A percentile compares a stretch with the other conserved stretches of the same genome.
Conservation (phyloP, 1,140 invertebrate species). For the Drosophila nebulosa region DNA sequence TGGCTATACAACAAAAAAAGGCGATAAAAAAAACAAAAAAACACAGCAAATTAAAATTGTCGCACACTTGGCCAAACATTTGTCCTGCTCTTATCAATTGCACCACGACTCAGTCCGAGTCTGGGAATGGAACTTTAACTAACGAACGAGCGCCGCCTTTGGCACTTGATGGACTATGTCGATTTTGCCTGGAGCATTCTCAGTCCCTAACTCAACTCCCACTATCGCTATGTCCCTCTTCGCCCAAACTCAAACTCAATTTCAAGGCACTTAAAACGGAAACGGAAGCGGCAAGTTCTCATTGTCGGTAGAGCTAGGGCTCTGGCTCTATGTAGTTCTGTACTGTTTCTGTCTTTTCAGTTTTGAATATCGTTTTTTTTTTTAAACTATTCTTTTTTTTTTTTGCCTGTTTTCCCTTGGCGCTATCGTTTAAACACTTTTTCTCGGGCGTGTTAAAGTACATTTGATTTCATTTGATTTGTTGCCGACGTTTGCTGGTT, state of each 20-base stretch:
- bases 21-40: constrained; percentile 15
- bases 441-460: constrained; percentile 73
- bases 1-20: constrained; percentile 4
- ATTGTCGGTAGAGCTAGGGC: constrained; percentile 52
- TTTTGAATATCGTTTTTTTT: constrained; percentile 4
- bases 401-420: constrained; percentile 25
- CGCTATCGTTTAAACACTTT: constrained; percentile 71
- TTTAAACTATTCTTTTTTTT: constrained; percentile 14
- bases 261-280: constrained; percentile 57
- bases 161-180: constrained; percentile 57
- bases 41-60: constrained; percentile 65
- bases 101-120: constrained; percentile 29
- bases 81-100: constrained; percentile 65
- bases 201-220: background rate
- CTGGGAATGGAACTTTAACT: constrained; percentile 41
- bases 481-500: constrained; percentile 61
- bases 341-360: constrained; percentile 28
- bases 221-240: background rate
- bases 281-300: constrained; percentile 70
- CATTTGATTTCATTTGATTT: constrained; percentile 79
- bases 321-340: constrained; percentile 38
- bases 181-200: constrained; percentile 12
- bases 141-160: constrained; percentile 41
- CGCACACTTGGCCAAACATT: constrained; percentile 70
- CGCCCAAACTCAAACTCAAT: constrained; percentile 41